These are phyloP conservation scores for Cantharis rufa DNA, from an alignment of 2,888 invertebrate species.

Conservation along the genomic window DNA sequence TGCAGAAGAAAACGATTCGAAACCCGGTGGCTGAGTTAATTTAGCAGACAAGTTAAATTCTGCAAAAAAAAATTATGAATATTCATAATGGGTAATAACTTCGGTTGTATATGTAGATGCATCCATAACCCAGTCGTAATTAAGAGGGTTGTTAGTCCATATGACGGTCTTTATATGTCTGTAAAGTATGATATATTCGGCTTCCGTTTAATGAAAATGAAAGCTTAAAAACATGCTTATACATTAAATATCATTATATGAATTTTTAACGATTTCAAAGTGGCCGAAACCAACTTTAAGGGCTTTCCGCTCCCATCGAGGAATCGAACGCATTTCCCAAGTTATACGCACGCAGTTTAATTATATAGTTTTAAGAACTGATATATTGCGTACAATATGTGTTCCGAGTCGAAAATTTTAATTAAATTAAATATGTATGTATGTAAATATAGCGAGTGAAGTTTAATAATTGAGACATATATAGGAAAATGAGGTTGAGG, in stretches of 20 bases:
- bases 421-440: neutral
- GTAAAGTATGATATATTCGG: neutral
- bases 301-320: neutral
- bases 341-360: neutral
- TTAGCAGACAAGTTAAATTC: neutral
- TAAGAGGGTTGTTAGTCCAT: neutral
- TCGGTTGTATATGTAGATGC: neutral
- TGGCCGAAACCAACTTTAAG: neutral
- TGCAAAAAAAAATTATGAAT: neutral
- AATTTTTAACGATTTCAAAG: neutral
- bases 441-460: constrained; percentile 6
- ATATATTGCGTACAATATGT: neutral
- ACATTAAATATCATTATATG: neutral
- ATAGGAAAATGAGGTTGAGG: constrained; percentile 14
- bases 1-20: neutral
- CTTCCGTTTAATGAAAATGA: neutral
- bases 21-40: neutral
- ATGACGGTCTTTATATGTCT: neutral
- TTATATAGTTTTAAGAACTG: neutral
- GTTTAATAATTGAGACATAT: constrained; percentile 22
- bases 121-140: neutral
- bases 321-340: neutral
- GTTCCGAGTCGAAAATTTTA: neutral
- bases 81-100: neutral
- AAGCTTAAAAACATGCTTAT: neutral